Conservation (phyloP, 2,888 invertebrate genomes). For the Cosmopolites sordidus region DNA sequence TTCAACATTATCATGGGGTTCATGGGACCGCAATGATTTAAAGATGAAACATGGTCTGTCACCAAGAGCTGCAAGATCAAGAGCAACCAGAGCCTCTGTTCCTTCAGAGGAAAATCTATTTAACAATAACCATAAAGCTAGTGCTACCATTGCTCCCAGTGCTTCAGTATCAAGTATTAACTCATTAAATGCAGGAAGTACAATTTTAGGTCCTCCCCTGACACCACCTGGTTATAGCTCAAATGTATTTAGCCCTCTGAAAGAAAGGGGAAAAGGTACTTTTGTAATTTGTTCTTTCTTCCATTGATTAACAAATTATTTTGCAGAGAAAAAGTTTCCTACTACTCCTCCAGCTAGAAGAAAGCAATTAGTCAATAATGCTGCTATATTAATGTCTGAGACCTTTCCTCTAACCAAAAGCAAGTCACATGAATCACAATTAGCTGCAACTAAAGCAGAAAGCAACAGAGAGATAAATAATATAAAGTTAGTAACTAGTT, state of each 20-base stretch:
- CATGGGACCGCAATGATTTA: constrained; percentile 73
- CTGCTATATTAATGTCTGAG: constrained; percentile 49
- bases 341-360: constrained; percentile 79
- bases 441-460: constrained; percentile 65
- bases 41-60: constrained; percentile 49
- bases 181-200: constrained; percentile 48
- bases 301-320: neutral
- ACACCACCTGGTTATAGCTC: constrained; percentile 39
- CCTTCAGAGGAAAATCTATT: constrained; percentile 57
- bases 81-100: constrained; percentile 54
- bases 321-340: constrained; percentile 62
- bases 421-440: constrained; percentile 87
- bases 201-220: constrained; percentile 39
- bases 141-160: constrained; percentile 50
- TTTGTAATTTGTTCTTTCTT: neutral
- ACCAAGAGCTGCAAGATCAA: constrained; percentile 50
- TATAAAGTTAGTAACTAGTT: constrained; percentile 34
- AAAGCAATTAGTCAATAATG: constrained; percentile 56
- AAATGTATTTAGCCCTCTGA: constrained; percentile 32
- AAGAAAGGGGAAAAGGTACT: constrained; percentile 45
- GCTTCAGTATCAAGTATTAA: constrained; percentile 52
- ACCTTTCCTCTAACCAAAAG: constrained; percentile 76
- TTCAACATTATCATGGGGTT: constrained; percentile 86
- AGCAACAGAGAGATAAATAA: constrained; percentile 30
- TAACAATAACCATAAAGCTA: constrained; percentile 45